phyloP scores from a whole-genome alignment of 2,888 invertebrate species.

The Silvanus unidentatus region DNA sequence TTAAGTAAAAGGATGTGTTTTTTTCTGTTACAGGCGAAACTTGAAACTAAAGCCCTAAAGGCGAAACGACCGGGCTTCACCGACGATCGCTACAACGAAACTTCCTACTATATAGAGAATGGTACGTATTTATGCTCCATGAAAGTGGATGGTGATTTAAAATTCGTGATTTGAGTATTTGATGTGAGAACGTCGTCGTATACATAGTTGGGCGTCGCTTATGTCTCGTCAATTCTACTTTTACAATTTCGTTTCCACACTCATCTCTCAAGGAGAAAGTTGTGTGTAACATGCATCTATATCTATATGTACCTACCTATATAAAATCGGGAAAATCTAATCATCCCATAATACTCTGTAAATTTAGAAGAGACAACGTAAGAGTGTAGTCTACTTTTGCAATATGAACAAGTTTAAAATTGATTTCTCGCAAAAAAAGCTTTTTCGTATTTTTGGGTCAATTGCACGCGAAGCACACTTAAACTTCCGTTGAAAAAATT shows the following conservation, averaged over 20 bases:
- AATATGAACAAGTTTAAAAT: too few relatives aligned
- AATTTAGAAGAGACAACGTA: constrained; percentile 6
- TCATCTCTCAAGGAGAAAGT: too few relatives aligned
- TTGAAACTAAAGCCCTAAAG: constrained; percentile 86
- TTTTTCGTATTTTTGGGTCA: too few relatives aligned
- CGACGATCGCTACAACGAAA: constrained; percentile 89
- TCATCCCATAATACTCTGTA: constrained; percentile 7
- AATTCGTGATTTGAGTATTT: constrained; percentile 16
- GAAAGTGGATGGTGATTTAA: constrained; percentile 13
- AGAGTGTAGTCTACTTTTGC: too few relatives aligned
- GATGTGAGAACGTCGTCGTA: constrained; percentile 1
- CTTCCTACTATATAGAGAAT: constrained; percentile 92
- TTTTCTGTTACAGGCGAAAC: constrained; percentile 72
- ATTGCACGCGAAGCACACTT: too few relatives aligned
- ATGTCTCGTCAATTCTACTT: background rate
- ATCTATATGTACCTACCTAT: background rate
- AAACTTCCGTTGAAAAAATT: too few relatives aligned
- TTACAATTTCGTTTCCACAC: background rate
- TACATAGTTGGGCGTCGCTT: background rate
- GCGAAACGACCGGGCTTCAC: constrained; percentile 88
- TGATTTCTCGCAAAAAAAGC: too few relatives aligned
- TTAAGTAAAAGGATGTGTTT: constrained; percentile 7
- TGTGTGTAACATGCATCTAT: background rate
- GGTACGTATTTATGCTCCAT: constrained; percentile 55
- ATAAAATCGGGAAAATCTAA: constrained; percentile 14